Percentiles rank a stretch among this genome's conserved stretches.
Evolutionary conservation across 2,113 vertebrate species (phyloP).

Genomic region (Vidua macroura): DNA sequence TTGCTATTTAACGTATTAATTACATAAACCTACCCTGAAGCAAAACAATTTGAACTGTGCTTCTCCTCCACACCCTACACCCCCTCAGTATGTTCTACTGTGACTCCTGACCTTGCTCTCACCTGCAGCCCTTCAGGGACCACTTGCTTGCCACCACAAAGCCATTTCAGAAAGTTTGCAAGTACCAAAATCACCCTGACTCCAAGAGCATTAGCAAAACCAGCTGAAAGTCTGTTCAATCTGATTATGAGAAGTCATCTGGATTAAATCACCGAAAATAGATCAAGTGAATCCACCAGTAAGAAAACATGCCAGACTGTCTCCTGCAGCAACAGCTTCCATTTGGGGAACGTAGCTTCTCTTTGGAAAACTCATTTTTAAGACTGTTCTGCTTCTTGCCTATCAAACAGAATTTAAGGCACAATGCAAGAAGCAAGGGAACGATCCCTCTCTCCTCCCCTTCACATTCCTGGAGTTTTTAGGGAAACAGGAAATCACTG

Average conservation of each 20-base stretch:
- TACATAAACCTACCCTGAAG: neutral
- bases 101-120: neutral
- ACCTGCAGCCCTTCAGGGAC: neutral
- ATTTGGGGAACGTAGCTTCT: neutral
- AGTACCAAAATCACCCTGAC: neutral
- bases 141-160: neutral
- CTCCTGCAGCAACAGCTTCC: neutral
- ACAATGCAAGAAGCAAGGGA: neutral
- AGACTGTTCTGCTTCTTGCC: neutral
- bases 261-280: slow-evolving; percentile 51
- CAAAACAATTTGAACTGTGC: neutral
- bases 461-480: neutral
- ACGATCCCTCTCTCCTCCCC: neutral
- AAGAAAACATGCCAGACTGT: neutral
- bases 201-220: neutral
- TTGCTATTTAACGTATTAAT: neutral
- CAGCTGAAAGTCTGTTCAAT: neutral
- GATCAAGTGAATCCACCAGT: neutral
- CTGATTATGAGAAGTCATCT: neutral
- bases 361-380: neutral
- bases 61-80: neutral
- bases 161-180: neutral
- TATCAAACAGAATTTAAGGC: neutral
- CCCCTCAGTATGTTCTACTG: fast-evolving
- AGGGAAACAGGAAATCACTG: neutral